Conservation (phyloP, 35 echinoderm and acorn worm species). For the Diadema setosum region DNA sequence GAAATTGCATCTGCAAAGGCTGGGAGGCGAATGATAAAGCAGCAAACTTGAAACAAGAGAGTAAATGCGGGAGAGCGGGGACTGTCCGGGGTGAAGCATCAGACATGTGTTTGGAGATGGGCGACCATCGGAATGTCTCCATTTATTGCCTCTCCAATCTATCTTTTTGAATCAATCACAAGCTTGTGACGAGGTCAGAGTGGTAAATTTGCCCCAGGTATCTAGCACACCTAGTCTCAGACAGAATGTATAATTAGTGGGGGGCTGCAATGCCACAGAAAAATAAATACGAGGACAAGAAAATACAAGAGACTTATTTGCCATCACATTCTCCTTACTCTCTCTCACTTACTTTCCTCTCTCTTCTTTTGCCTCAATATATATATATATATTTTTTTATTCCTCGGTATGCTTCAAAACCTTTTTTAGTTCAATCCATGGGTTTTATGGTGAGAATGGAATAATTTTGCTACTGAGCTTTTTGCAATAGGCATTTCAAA, state of each 20-base stretch:
- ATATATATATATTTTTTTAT: too few relatives aligned
- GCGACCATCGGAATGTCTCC: not conserved
- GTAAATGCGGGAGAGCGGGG: not conserved
- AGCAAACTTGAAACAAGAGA: not conserved
- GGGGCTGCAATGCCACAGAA: too few relatives aligned
- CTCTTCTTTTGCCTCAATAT: too few relatives aligned
- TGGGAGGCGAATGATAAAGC: not conserved
- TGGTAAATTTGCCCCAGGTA: not conserved
- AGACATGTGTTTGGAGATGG: not conserved
- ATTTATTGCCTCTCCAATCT: not conserved
- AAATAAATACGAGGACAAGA: too few relatives aligned
- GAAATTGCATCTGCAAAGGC: constrained; percentile 6
- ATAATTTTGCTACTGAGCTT: too few relatives aligned
- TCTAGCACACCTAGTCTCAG: not conserved
- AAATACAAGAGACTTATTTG: not conserved
- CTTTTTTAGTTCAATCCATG: too few relatives aligned
- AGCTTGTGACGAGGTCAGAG: not conserved
- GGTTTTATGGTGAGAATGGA: too few relatives aligned
- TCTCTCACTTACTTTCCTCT: too few relatives aligned
- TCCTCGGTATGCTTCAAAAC: too few relatives aligned
- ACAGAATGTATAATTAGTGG: constrained; percentile 2
- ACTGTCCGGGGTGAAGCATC: not conserved
- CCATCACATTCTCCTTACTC: too few relatives aligned
- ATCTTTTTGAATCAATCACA: constrained; percentile 11
- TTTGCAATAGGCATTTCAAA: too few relatives aligned